Evolutionary conservation across 2,113 vertebrate species (phyloP), one percentile per base, ranked within the genome.

Genomic region (Nothocercus nigrocapillus): DNA sequence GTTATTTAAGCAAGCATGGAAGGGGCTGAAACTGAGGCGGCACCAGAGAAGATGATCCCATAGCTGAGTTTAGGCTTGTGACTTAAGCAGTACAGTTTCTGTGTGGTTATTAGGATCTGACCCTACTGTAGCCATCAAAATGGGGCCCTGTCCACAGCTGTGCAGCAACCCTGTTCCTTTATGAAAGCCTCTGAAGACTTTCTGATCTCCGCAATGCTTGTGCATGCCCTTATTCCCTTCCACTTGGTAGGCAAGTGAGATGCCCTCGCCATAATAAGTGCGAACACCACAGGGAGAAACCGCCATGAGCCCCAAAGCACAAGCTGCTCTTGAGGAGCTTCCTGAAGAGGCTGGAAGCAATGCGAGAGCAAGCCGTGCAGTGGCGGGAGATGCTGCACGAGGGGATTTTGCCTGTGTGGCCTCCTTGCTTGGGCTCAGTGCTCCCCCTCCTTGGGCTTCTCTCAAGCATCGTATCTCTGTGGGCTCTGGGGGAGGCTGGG

Each of bases 31-130:
- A 21, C 8, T 7, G 28, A 42, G 32, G 4, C 16, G 54, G 18
- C 4, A 5, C 3, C 21, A 7, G 25, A 38, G 13, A 66, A 36
- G 38, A 24, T 5, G 4, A 13, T 15, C 7, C 15, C 27, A n/a
- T 21, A 11, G 45, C 12, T 24, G 5, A 0, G 25, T 13, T 49
- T 12, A 32, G 32, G 7, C 17, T 34, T 1, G 1, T 4, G 27
- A 24, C 42, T 38, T 34, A 11, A 30, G 7, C 4, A 27, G 21
- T 17, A 1, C 53, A 16, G 44, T 59, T 20, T 68, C 24, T 22
- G 11, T 22, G 4, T 18, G 30, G 51, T 27, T 44, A 2, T 44
- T 63, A 47, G 24, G 54, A 38, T 16, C 14, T 51, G 45, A 64
- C 28, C 16, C 10, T 78, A 20, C 7, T 8, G 8, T 18, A 13